Evolutionary conservation across 1,140 invertebrate species (phyloP).

Genomic region (Drosophila nigrodunni): DNA sequence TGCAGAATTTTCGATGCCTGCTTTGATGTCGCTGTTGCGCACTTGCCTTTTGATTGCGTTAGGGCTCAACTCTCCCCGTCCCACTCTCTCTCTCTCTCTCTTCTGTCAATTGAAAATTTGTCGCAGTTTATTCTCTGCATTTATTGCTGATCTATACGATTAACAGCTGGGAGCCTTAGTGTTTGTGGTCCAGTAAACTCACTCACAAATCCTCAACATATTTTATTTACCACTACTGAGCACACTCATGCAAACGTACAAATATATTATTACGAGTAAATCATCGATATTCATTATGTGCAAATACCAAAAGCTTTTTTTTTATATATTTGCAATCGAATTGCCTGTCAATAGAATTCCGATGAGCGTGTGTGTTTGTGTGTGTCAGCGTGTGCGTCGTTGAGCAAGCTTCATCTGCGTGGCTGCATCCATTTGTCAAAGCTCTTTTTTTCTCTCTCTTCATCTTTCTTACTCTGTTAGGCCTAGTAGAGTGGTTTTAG

Average conservation of each 20-base stretch:
- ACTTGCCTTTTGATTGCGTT: constrained; percentile 49
- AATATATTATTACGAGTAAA: not conserved
- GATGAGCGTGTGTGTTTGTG: not conserved
- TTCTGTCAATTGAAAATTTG: constrained; percentile 43
- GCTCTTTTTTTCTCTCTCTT: constrained; percentile 11
- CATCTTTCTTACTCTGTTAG: not conserved
- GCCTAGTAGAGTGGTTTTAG: not conserved
- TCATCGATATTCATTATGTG: constrained; percentile 21
- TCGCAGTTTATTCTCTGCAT: constrained; percentile 34
- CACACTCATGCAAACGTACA: not conserved
- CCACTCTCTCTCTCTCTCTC: not conserved
- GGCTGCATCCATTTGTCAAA: constrained; percentile 11
- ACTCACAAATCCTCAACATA: not conserved
- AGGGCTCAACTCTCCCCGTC: constrained; percentile 19
- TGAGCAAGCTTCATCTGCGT: not conserved
- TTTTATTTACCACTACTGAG: not conserved
- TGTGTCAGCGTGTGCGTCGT: not conserved
- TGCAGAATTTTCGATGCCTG: constrained; percentile 15
- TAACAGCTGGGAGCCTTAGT: constrained; percentile 9
- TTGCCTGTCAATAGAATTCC: not conserved
- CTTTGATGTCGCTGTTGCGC: constrained; percentile 32
- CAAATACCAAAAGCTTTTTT: no score
- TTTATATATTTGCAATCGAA: not conserved
- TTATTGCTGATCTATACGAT: constrained; percentile 20
- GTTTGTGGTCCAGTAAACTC: constrained; percentile 31